Conservation (phyloP, 2,888 invertebrate species). For the Stratiomys singularior region DNA sequence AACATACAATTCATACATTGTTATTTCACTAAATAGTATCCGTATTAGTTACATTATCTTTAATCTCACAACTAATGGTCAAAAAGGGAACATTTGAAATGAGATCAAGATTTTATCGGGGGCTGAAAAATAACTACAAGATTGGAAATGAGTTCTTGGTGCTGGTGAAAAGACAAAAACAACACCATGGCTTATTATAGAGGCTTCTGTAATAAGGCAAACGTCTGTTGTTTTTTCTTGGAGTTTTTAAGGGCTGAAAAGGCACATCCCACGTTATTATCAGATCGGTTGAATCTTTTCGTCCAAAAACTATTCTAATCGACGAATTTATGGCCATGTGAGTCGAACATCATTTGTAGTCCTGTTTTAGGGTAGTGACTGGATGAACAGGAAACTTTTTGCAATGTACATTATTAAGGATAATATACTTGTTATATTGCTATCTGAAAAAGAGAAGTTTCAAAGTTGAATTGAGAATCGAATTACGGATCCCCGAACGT, state of each 20-base stretch:
- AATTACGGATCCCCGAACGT: no score
- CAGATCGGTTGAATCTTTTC: neutral
- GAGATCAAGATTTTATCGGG: neutral
- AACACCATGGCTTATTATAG: neutral
- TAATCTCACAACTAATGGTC: neutral
- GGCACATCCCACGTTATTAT: conserved; percentile 3
- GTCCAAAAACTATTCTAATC: neutral
- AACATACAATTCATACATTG: no score
- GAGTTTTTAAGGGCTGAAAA: neutral
- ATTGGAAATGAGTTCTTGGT: neutral
- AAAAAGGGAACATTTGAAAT: neutral
- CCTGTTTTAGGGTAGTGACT: neutral
- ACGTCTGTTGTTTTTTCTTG: neutral
- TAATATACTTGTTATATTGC: no score
- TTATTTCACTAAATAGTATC: no score
- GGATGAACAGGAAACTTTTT: neutral
- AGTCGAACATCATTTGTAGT: neutral
- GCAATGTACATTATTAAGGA: no score
- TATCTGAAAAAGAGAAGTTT: no score
- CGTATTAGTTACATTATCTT: no score
- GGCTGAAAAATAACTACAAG: neutral
- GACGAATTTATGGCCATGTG: neutral
- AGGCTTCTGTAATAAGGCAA: neutral
- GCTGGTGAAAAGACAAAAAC: neutral
- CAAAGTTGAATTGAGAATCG: no score